phyloP scores from a whole-genome alignment of 2,113 vertebrate species.

The Pongo pygmaeus region DNA sequence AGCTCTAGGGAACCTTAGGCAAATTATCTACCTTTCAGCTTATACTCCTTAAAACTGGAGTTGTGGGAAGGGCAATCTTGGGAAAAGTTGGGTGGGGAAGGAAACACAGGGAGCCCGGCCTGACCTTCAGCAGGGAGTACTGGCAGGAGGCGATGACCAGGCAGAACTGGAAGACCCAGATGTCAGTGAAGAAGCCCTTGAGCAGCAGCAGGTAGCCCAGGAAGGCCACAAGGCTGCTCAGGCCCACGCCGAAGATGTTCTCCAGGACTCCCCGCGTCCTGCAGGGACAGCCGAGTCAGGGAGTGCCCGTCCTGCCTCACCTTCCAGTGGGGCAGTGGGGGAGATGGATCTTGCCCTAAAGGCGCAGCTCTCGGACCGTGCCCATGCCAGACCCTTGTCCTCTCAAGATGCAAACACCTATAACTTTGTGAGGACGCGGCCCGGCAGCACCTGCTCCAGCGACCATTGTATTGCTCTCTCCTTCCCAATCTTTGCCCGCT shows the following conservation, averaged over 20 bases:
- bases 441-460: not conserved
- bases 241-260: constrained; percentile 84
- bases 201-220: constrained; percentile 86
- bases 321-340: fast-evolving
- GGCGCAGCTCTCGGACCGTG: not conserved
- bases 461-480: not conserved
- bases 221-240: constrained; percentile 87
- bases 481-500: not conserved
- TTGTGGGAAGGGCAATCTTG: fast-evolving
- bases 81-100: no score
- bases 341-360: not conserved
- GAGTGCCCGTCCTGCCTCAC: not conserved
- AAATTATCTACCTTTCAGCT: not conserved
- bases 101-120: not conserved
- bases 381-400: no score
- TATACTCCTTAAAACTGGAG: not conserved
- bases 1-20: not conserved
- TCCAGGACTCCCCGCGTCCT: constrained; percentile 85
- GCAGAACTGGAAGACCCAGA: constrained; percentile 90
- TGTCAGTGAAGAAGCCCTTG: constrained; percentile 87
- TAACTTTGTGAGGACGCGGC: not conserved
- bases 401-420: not conserved
- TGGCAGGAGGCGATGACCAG: constrained; percentile 89
- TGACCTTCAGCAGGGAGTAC: constrained; percentile 88
- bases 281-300: not conserved